Percentiles rank a stretch among this genome's conserved stretches.
Conservation (phyloP, 2,113 vertebrate genomes). For the Catagonus wagneri region DNA sequence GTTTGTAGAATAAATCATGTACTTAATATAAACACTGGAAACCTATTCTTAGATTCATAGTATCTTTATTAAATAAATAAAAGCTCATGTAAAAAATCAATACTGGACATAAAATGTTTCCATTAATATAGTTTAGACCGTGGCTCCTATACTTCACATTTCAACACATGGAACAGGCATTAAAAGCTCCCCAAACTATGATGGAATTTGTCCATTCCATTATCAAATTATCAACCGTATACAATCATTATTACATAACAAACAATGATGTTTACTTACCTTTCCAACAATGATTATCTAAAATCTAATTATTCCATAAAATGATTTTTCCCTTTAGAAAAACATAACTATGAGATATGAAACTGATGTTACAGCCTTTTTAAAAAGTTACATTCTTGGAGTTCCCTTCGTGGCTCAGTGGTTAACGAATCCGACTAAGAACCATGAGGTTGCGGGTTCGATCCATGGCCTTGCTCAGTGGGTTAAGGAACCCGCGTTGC, state of each 20-base stretch:
- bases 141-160: not conserved
- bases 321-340: not conserved
- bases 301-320: not conserved
- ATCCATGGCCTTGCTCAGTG: no score
- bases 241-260: constrained; percentile 17
- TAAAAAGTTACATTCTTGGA: not conserved
- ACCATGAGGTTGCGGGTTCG: no score
- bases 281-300: not conserved
- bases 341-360: not conserved
- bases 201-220: not conserved
- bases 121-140: not conserved
- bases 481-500: no score
- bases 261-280: not conserved
- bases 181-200: not conserved
- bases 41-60: not conserved
- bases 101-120: not conserved
- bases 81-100: not conserved
- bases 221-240: constrained; percentile 60
- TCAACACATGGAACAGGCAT: not conserved
- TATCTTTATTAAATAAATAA: not conserved
- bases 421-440: no score
- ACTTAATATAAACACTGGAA: not conserved
- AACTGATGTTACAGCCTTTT: not conserved
- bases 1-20: not conserved
- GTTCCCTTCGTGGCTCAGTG: no score